A percentile compares a stretch with the other conserved stretches of the same genome.
phyloP scores from a whole-genome alignment of 1,140 invertebrate species.

The Kradibia gibbosae region DNA sequence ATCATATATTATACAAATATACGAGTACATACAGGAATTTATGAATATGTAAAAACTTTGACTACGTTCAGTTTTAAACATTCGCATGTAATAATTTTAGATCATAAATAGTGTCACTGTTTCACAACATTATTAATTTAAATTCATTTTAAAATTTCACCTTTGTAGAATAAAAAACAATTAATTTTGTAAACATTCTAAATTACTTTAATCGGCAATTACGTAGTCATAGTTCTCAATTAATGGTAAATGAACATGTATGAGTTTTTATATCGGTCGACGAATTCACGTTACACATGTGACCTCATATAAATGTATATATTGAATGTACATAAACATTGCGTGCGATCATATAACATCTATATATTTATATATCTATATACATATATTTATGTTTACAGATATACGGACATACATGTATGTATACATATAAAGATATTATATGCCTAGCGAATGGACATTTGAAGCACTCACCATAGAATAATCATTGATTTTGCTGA shows the following conservation, averaged over 20 bases:
- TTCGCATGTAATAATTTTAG: not conserved
- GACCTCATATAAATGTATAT: constrained; percentile 56
- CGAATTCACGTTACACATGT: constrained; percentile 63
- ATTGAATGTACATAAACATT: constrained; percentile 58
- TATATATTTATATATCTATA: constrained; percentile 52
- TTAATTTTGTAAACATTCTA: not conserved
- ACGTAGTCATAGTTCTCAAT: not conserved
- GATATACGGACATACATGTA: constrained; percentile 8
- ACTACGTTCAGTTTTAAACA: not conserved
- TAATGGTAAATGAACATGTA: constrained; percentile 13
- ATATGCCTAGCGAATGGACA: constrained; percentile 62
- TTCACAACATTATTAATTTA: constrained; percentile 5
- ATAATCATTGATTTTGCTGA: constrained; percentile 99
- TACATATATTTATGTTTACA: constrained; percentile 15
- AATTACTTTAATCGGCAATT: not conserved
- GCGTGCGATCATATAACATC: constrained; percentile 55
- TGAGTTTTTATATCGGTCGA: not conserved
- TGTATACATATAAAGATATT: constrained; percentile 55
- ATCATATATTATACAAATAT: not conserved
- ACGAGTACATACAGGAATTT: not conserved
- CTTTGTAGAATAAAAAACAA: not conserved
- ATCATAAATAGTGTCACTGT: not conserved
- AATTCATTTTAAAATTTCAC: not conserved
- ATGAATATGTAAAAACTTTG: constrained; percentile 6
- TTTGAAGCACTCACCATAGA: constrained; percentile 91